Conservation (phyloP, 2,113 vertebrate species). For the Ictalurus punctatus region DNA sequence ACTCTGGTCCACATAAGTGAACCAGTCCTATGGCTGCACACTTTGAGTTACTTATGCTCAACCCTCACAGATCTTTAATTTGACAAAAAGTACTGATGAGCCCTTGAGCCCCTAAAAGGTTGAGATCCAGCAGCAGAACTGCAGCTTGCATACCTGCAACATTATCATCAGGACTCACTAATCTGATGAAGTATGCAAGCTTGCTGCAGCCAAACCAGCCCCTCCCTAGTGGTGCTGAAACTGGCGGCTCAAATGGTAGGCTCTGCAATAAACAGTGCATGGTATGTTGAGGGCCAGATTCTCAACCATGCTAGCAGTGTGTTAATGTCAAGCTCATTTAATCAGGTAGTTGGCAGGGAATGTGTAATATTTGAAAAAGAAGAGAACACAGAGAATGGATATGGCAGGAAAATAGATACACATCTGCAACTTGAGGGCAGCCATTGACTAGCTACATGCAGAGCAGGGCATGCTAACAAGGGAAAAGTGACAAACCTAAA, state of each 20-base stretch:
- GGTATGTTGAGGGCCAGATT: neutral
- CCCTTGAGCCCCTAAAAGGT: neutral
- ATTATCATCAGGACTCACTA: neutral
- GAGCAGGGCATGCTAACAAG: no score
- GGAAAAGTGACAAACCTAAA: neutral
- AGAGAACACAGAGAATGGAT: neutral
- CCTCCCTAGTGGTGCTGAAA: neutral
- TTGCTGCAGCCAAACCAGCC: neutral
- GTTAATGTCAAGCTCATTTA: neutral
- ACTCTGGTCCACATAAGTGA: neutral
- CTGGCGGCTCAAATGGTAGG: neutral
- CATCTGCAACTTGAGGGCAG: neutral
- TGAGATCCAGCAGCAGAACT: neutral
- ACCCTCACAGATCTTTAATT: neutral
- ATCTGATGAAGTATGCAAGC: neutral
- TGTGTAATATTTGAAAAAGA: neutral
- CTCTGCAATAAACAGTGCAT: no score
- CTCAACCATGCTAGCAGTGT: neutral
- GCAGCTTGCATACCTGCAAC: neutral
- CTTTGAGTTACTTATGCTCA: neutral
- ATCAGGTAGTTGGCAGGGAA: neutral
- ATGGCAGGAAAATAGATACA: neutral
- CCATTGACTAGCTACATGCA: neutral
- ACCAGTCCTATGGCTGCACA: no score
- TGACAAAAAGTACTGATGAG: neutral